Evolutionary conservation across 2,797 vertebrate species (phyloP), one percentile per base, ranked within the genome.

Genomic region (Oreonectes daqikongensis): DNA sequence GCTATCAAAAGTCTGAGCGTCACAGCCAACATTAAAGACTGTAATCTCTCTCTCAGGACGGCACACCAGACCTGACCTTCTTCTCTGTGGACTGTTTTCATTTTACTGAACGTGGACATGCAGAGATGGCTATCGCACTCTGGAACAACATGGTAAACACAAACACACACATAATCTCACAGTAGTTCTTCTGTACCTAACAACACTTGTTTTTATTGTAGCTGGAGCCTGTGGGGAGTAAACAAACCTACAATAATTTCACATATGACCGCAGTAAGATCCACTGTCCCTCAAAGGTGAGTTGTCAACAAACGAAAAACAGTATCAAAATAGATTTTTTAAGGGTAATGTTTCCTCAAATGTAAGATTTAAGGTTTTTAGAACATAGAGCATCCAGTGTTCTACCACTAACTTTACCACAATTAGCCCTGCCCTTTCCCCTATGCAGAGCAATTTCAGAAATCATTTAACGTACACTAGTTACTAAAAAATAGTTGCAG

Each of bases 101-200:
- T 90, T 95, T 98, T 90, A 94, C 90, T 61, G 94, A 90, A 42
- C 93, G 92, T 4, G 94, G 94, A 24, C 94, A 99, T 0, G 94
- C 95, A 0, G 91, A 94, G 86, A 94, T 98, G 95, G 95, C 96
- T 75, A 83, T 86, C 9, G 92, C 92, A 4, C 90, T 98, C 72
- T 98, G 97, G 97, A 98, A 97, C 82, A 99, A 97, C 82, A 97
- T 98, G 97, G 97, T 99, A 87, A 88, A 83, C 40, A 44, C 66
- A 50, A 40, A 66, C 44, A 26, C 2, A 0, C 65, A 72, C 48
- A 68, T 24, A 65, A 52, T 65, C 26, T 46, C 12, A 70, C 70
- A 44, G 30, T 40, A 73, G 78, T 52, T 40, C 35, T 84, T 66
- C 67, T 64, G 35, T 5, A 8, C 69, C 48, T 55, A 70, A 42